Percentiles rank a stretch among this genome's conserved stretches.
Evolutionary conservation across 2,113 vertebrate species (phyloP).

Genomic region (Channa maculata): DNA sequence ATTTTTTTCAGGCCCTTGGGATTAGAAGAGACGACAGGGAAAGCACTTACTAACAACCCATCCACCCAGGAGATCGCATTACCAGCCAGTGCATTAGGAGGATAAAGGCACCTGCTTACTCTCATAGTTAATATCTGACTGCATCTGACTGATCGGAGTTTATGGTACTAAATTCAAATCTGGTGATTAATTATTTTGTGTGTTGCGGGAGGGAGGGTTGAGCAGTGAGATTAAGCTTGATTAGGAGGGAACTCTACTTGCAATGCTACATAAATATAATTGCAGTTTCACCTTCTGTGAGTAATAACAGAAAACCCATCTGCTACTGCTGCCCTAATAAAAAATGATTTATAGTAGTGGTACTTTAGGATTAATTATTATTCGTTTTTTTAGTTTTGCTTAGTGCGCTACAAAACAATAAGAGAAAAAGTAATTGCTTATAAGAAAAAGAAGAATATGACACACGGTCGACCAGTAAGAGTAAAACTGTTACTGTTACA

Average conservation of each 20-base stretch:
- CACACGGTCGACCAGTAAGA: too few species aligned
- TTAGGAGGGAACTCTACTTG: slow-evolving; percentile 5
- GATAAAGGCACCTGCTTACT: slow-evolving; percentile 72
- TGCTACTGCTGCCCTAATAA: neutral
- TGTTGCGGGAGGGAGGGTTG: slow-evolving; percentile 22
- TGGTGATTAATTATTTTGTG: slow-evolving; percentile 55
- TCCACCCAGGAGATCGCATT: slow-evolving; percentile 60
- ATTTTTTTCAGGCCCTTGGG: slow-evolving; percentile 34
- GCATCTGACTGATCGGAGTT: slow-evolving; percentile 28
- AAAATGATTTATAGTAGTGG: neutral
- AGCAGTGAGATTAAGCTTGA: slow-evolving; percentile 30
- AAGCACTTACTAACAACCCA: slow-evolving; percentile 18
- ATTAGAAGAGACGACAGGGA: slow-evolving; percentile 41
- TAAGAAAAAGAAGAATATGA: too few species aligned
- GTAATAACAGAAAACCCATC: slow-evolving; percentile 4
- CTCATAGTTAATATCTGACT: slow-evolving; percentile 48
- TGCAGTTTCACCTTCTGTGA: slow-evolving; percentile 15
- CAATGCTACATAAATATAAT: slow-evolving; percentile 23
- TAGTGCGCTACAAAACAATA: too few species aligned
- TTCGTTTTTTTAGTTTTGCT: too few species aligned
- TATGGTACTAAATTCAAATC: slow-evolving; percentile 58
- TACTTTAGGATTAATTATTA: too few species aligned
- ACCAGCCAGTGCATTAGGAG: slow-evolving; percentile 67
- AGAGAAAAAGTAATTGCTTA: too few species aligned
- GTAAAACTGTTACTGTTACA: too few species aligned